Evolutionary conservation across 1,140 invertebrate genomes (phyloP).

Genomic region (Chrysomallon squamiferum): DNA sequence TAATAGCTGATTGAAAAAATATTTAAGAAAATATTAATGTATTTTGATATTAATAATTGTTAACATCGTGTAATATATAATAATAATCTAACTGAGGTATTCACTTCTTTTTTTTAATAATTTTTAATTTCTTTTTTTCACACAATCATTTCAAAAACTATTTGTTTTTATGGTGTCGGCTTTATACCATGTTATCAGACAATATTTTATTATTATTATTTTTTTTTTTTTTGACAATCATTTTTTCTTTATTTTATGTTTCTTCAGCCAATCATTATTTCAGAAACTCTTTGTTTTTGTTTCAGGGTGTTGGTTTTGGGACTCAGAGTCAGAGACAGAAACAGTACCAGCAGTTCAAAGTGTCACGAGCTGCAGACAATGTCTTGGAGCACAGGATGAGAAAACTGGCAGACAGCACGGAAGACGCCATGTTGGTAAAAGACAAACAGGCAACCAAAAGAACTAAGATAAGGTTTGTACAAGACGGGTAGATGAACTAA

Average conservation of each 20-base stretch:
- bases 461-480: slow-evolving; percentile 69
- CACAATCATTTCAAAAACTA: too few species aligned
- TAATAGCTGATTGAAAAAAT: neutral
- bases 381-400: slow-evolving; percentile 77
- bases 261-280: too few species aligned
- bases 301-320: slow-evolving; percentile 74
- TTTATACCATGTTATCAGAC: too few species aligned
- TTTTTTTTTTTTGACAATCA: too few species aligned
- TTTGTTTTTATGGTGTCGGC: too few species aligned
- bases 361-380: slow-evolving; percentile 76
- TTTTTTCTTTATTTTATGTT: too few species aligned
- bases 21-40: neutral
- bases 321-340: slow-evolving; percentile 79
- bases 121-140: too few species aligned
- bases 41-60: neutral
- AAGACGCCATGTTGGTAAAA: slow-evolving; percentile 75
- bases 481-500: too few species aligned
- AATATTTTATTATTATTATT: too few species aligned
- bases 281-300: too few species aligned
- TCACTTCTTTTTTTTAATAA: too few species aligned
- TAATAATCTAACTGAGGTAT: too few species aligned
- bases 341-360: slow-evolving; percentile 75
- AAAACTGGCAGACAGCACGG: slow-evolving; percentile 66
- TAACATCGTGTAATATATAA: neutral
- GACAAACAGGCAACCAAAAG: slow-evolving; percentile 68